A percentile compares a stretch with the other conserved stretches of the same genome.
phyloP scores from a whole-genome alignment of 2,113 vertebrate genomes.

The Pelobates fuscus region DNA sequence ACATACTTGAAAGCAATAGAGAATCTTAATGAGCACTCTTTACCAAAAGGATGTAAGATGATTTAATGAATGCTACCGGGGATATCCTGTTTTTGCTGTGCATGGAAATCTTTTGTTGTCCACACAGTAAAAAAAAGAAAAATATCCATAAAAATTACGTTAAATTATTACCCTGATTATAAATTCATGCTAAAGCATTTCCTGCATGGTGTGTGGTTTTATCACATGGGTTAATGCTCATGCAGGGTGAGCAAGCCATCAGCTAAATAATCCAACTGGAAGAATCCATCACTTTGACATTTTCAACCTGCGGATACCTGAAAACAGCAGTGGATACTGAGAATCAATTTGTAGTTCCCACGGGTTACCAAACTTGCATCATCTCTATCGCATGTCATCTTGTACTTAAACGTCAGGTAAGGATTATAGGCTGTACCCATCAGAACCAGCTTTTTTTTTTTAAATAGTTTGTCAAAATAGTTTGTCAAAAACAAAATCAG shows the following conservation, averaged over 20 bases:
- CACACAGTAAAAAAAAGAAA: too few relatives aligned
- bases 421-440: background rate
- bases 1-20: too few relatives aligned
- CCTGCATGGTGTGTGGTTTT: background rate
- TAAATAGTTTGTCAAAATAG: too few relatives aligned
- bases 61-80: too few relatives aligned
- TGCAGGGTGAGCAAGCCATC: constrained; percentile 6
- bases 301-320: constrained; percentile 6
- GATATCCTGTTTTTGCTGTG: too few relatives aligned
- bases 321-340: background rate
- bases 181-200: constrained; percentile 42
- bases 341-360: background rate
- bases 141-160: too few relatives aligned
- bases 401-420: background rate
- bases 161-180: background rate
- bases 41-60: too few relatives aligned
- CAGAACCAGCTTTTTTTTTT: background rate
- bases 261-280: constrained; percentile 16
- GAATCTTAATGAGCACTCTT: too few relatives aligned
- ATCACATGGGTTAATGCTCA: constrained; percentile 28
- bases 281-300: constrained; percentile 43
- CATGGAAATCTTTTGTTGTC: too few relatives aligned
- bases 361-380: background rate
- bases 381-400: background rate
- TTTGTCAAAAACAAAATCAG: too few relatives aligned